Evolutionary conservation across 1,140 invertebrate species (phyloP).

Genomic region (Caenorhabditis briggsae): DNA sequence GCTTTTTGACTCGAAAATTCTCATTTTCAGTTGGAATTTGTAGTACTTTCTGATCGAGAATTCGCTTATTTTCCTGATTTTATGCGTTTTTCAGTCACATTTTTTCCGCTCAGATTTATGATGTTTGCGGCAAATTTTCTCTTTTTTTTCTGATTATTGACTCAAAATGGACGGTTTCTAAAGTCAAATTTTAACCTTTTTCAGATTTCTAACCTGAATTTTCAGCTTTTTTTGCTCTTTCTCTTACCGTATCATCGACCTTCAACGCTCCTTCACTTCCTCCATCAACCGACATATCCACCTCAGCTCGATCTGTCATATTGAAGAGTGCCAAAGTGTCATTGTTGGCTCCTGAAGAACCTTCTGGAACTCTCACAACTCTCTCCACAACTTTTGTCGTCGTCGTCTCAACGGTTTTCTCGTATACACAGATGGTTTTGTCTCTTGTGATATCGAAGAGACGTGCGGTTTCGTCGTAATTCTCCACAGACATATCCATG

Average conservation of each 20-base stretch:
- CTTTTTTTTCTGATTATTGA: no score
- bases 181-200: no score
- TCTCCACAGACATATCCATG: background rate
- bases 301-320: background rate
- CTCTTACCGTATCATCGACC: background rate
- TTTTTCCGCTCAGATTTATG: no score
- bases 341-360: background rate
- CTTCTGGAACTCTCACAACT: background rate
- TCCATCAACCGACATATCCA: background rate
- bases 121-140: no score
- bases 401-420: background rate
- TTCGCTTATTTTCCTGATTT: no score
- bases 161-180: no score
- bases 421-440: background rate
- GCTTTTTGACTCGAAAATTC: no score
- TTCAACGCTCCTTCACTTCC: no score
- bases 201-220: background rate
- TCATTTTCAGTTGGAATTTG: no score
- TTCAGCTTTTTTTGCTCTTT: no score
- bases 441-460: background rate
- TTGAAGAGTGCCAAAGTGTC: constrained; percentile 23
- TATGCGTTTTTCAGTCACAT: no score
- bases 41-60: no score
- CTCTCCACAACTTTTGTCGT: background rate
- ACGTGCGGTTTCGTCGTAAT: background rate